Evolutionary conservation across 2,888 invertebrate species (phyloP), one percentile per base, ranked within the genome.

Genomic region (Fragum whitleyi): DNA sequence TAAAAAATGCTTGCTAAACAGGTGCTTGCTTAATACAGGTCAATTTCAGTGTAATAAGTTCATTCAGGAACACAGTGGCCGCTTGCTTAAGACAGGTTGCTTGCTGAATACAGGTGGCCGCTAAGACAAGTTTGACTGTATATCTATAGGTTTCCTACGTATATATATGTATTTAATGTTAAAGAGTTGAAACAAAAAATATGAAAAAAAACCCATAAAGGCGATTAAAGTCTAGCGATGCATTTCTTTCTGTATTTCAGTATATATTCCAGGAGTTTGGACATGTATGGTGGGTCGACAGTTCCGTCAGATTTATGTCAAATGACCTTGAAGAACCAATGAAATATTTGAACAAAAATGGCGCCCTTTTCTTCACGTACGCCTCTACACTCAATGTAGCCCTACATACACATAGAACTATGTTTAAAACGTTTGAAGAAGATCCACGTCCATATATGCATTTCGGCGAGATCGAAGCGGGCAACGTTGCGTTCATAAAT

Each of bases 281-380:
- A 1, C 26, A 55, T 47, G 79, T 79, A 6, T 79, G 79, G 79
- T 79, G 79, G 79, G 57, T 74, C 2, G 79, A 79, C 55, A n/a
- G 42, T 19, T 79, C 79, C 14, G 74, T 72, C 0, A 62, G 74
- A 36, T 75, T 79, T n/a, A 28, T 51, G 9, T 65, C 71, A 29
- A 62, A 57, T 29, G 71, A 75, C 23, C 36, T 79, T 0, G 67
- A 59, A 26, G 21, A 42, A 6, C 74, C 79, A 11, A 29, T 79
- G 16, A 53, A 67, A 36, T 79, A 79, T 28, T n/a, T 74, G 23
- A 36, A 57, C 57, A 62, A 74, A 47, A 75, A 62, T n/a, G 74
- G 74, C 23, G 59, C 55, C 16, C 28, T 79, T 26, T 71, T 74
- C 65, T 79, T 79, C 67, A 79, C 79, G 6, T 79, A 79, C 47